These are phyloP conservation scores for Nautilus pompilius DNA, from an alignment of 1,140 invertebrate genomes.

Conservation along the genomic window DNA sequence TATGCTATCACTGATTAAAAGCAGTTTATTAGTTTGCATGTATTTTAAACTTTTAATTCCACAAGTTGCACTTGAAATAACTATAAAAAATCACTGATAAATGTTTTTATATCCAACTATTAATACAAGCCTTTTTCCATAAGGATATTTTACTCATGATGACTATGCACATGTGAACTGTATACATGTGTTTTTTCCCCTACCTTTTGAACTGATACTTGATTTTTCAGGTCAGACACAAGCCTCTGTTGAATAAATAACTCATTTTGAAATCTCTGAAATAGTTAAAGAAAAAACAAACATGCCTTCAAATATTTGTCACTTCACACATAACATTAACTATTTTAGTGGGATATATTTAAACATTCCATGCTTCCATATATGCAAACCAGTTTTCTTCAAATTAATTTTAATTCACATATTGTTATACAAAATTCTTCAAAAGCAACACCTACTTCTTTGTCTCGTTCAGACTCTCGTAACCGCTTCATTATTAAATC, in stretches of 20 bases:
- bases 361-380: neutral
- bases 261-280: slow-evolving; percentile 36
- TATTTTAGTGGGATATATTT: neutral
- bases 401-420: neutral
- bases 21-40: too few relatives aligned
- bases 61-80: too few relatives aligned
- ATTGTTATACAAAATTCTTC: neutral
- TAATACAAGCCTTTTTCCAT: too few relatives aligned
- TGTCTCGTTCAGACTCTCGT: slow-evolving; percentile 36
- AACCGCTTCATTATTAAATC: slow-evolving; percentile 47
- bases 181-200: slow-evolving; percentile 3
- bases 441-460: slow-evolving; percentile 29
- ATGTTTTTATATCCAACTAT: too few relatives aligned
- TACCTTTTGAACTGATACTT: slow-evolving; percentile 39
- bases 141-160: too few relatives aligned
- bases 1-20: too few relatives aligned
- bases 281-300: slow-evolving; percentile 12
- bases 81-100: too few relatives aligned
- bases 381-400: too few relatives aligned
- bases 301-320: too few relatives aligned
- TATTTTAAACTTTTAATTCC: too few relatives aligned
- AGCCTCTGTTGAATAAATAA: slow-evolving; percentile 35
- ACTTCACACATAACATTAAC: neutral
- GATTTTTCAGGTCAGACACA: slow-evolving; percentile 37
- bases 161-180: too few relatives aligned